Base-by-base conservation (phyloP, 2,888 invertebrate genomes). In the Tachina lurida region DNA sequence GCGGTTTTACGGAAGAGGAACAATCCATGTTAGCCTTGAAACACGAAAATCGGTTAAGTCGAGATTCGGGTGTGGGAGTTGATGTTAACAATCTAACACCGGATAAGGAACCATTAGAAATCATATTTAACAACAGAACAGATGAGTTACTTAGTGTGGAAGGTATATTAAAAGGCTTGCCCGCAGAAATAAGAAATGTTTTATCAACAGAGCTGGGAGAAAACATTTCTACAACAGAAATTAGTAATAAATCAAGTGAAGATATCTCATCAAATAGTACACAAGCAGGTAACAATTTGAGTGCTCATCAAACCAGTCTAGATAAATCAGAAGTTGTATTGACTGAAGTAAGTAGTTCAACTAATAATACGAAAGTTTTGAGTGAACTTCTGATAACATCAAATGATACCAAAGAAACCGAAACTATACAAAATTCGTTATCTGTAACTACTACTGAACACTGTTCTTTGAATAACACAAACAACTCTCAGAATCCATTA, bases 1-100 rank as follows among this genome's bases (percentile, higher is more conserved):
- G 58, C 49, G 88, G 88, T 17, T 88, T 88, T 75, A 82, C 84
- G 9, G 87, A 87, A 41, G 82, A 87, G 13, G 88, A 87, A 68
- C 86, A 87, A 74, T 10, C 49, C 2, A n/a, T 7, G 1, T 47
- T 74, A 10, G 43, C 9, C 15, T 10, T 73, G 10, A 74, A 76
- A 70, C 41, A 52, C 13, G 1, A 39, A 13, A 78, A 79, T 79
- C 88, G 88, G 13, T 84, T 90, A 62, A 90, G 90, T 73, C 82
- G 88, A 22, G 90, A 90, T 87, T 90, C 90, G 0, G 90, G 90
- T 17, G 89, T 90, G 19, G 89, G 86, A n/a, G 86, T 84, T n/a
- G 88, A 88, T 73, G 80, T 39, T 8, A 62, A 62, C 31, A 67
- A 52, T 52, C 39, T 84, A 12, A 79, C 82, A 15, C 73, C 71